These are phyloP conservation scores for Cyrtorhinus lividipennis DNA, from an alignment of 1,140 invertebrate species.

Conservation along the genomic window DNA sequence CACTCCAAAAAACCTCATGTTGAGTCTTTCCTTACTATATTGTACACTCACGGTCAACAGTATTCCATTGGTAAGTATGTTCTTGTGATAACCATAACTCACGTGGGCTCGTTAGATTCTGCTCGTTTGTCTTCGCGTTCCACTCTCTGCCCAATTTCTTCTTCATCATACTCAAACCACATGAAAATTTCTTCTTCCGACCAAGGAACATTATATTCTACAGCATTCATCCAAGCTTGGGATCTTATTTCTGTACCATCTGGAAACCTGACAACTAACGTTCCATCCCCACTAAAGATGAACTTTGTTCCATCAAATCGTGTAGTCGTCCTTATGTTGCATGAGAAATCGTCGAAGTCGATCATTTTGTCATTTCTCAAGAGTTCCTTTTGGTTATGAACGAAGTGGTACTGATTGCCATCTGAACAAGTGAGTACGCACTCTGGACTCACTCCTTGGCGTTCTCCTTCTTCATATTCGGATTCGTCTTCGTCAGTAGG, in stretches of 20 bases:
- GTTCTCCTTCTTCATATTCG: neutral
- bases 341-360: slow-evolving; percentile 6
- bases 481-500: neutral
- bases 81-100: no score
- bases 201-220: slow-evolving; percentile 1
- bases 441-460: neutral
- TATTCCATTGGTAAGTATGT: neutral
- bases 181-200: neutral
- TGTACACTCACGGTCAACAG: no score
- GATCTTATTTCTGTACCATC: slow-evolving; percentile 8
- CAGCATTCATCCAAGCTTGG: neutral
- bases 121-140: neutral
- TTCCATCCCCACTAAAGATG: neutral
- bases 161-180: slow-evolving; percentile 5
- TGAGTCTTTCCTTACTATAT: no score
- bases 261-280: neutral
- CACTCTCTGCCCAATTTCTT: neutral
- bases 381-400: neutral
- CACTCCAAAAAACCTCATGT: no score
- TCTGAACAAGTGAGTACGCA: neutral
- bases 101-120: neutral
- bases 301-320: slow-evolving; percentile 2
- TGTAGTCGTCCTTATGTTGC: neutral
- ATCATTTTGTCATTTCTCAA: neutral
- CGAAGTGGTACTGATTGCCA: neutral